phyloP scores from a whole-genome alignment of 2,888 invertebrate species.

The Latrodectus hesperus region DNA sequence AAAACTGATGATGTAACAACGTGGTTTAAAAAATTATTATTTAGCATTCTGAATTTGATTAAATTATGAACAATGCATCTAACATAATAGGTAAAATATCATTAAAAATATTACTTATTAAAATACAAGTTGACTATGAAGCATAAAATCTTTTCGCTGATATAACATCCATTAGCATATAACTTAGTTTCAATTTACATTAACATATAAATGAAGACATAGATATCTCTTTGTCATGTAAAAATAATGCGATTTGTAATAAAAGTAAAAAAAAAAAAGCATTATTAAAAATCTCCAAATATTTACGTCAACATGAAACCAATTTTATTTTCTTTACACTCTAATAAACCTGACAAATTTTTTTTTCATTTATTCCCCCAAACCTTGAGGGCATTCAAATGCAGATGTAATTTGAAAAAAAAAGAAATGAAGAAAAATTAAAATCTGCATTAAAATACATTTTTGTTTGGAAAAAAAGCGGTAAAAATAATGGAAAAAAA shows the following conservation, averaged over 20 bases:
- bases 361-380: conserved; percentile 2
- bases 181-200: conserved; percentile 17
- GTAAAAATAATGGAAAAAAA: conserved; percentile 22
- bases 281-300: conserved; percentile 14
- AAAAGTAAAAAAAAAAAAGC: not conserved
- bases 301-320: conserved; percentile 45
- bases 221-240: conserved; percentile 29
- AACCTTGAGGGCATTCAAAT: conserved; percentile 21
- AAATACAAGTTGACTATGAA: too few relatives aligned
- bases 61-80: too few relatives aligned
- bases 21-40: too few relatives aligned
- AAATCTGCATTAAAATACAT: conserved; percentile 3
- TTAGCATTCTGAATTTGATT: too few relatives aligned
- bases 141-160: too few relatives aligned
- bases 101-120: too few relatives aligned
- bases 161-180: too few relatives aligned
- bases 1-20: too few relatives aligned
- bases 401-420: conserved; percentile 34
- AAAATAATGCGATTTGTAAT: conserved; percentile 11
- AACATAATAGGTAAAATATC: too few relatives aligned
- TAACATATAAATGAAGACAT: conserved; percentile 54
- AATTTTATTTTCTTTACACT: conserved; percentile 27
- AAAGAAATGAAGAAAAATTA: conserved; percentile 19
- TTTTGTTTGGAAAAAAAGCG: conserved; percentile 9
- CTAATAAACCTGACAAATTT: conserved; percentile 25